phyloP scores from a whole-genome alignment of 2,113 vertebrate genomes.

The Picathartes gymnocephalus region DNA sequence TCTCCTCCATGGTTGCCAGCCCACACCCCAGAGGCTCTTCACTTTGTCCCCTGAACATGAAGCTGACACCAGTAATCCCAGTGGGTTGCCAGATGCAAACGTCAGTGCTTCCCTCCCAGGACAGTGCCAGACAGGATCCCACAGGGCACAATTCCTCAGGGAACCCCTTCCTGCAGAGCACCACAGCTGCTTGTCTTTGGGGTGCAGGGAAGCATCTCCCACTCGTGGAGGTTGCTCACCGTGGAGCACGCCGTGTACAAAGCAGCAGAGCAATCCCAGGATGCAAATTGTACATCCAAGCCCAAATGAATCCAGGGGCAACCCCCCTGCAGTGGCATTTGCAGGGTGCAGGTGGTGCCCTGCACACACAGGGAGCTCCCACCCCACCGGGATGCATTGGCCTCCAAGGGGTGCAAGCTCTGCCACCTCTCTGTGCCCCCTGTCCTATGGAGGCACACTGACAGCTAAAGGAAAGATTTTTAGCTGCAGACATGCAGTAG shows the following conservation, averaged over 20 bases:
- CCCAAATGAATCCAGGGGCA: not conserved
- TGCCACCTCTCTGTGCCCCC: not conserved
- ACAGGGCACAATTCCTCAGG: not conserved
- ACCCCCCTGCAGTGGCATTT: not conserved
- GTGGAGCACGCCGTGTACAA: accelerated
- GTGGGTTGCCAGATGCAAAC: not conserved
- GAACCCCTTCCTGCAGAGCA: not conserved
- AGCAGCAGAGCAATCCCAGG: not conserved
- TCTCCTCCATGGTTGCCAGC: not conserved
- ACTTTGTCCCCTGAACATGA: not conserved
- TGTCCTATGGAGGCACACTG: too few relatives aligned
- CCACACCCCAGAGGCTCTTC: not conserved
- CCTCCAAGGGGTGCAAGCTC: not conserved
- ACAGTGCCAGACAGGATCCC: not conserved
- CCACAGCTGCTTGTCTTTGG: not conserved
- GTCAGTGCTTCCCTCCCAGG: not conserved
- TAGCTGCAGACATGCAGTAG: too few relatives aligned
- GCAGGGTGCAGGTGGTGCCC: not conserved
- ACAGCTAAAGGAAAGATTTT: too few relatives aligned
- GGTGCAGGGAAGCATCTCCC: not conserved
- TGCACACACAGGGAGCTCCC: not conserved
- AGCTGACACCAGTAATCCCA: not conserved
- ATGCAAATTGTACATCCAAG: not conserved
- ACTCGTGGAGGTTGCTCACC: not conserved
- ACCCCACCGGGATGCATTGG: not conserved